A percentile compares a stretch with the other conserved stretches of the same genome.
These are phyloP conservation scores for Lithophane leautieri DNA, from an alignment of 2,888 invertebrate species.

Conservation along the genomic window DNA sequence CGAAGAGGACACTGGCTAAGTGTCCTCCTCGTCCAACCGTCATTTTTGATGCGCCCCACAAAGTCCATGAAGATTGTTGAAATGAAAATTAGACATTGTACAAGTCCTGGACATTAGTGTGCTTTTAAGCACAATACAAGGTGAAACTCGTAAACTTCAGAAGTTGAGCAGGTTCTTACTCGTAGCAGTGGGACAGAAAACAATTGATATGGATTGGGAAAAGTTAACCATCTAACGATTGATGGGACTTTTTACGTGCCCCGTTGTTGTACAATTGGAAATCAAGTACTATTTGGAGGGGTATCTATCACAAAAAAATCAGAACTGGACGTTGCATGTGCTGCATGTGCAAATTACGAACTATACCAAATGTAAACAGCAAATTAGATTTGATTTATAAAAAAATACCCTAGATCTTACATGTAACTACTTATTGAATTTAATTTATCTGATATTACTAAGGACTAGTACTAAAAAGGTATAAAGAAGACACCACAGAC, in stretches of 20 bases:
- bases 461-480: too few relatives aligned
- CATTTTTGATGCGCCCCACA: not conserved
- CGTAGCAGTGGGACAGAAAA: not conserved
- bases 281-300: not conserved
- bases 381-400: too few relatives aligned
- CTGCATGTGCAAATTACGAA: not conserved
- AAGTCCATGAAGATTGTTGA: not conserved
- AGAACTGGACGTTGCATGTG: not conserved
- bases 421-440: too few relatives aligned
- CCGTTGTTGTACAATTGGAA: too few relatives aligned
- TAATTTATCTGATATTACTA: too few relatives aligned
- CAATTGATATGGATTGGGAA: not conserved
- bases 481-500: too few relatives aligned
- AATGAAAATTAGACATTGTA: not conserved
- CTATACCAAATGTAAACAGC: too few relatives aligned
- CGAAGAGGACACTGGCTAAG: not conserved
- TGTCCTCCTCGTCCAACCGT: too few relatives aligned
- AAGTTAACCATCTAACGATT: not conserved
- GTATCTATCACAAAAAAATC: not conserved
- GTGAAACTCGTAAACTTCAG: not conserved
- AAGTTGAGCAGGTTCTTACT: not conserved
- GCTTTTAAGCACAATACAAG: not conserved
- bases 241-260: not conserved
- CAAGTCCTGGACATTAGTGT: not conserved
- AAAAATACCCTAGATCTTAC: too few relatives aligned